A percentile compares a stretch with the other conserved stretches of the same genome.
Evolutionary conservation across 2,797 vertebrate genomes (phyloP).

Genomic region (Myotis daubentonii): DNA sequence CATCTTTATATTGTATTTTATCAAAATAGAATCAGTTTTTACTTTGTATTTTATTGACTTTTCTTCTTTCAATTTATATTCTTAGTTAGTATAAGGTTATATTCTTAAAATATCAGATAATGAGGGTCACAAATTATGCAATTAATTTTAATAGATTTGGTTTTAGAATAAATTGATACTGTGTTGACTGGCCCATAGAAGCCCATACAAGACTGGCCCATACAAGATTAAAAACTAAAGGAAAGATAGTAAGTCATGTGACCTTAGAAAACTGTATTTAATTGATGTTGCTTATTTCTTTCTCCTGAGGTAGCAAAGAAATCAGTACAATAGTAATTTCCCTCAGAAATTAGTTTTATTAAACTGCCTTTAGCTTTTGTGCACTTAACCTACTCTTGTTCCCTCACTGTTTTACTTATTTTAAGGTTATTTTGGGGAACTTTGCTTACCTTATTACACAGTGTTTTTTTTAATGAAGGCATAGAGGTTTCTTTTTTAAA

Average conservation of each 20-base stretch:
- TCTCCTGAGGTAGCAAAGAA: background rate
- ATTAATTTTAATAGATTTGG: background rate
- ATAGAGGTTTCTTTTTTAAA: background rate
- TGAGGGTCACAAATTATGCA: background rate
- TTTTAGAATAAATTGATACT: background rate
- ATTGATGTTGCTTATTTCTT: background rate
- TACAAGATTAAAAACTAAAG: background rate
- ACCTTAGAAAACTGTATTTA: slow-evolving; percentile 34
- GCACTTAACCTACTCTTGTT: background rate
- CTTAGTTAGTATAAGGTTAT: background rate
- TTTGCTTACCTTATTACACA: background rate
- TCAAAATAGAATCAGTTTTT: background rate
- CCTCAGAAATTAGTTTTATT: background rate
- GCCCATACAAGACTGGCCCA: background rate
- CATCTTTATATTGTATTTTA: background rate
- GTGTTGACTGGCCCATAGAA: background rate
- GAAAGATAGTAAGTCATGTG: background rate
- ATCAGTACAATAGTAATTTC: background rate
- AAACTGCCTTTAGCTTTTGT: background rate
- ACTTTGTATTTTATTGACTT: background rate
- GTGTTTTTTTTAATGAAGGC: slow-evolving; percentile 15
- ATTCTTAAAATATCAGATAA: background rate
- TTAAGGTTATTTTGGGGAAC: background rate
- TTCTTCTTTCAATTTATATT: background rate
- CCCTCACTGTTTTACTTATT: background rate